Evolutionary conservation across 2,888 invertebrate species (phyloP), one percentile per base, ranked within the genome.

Genomic region (Pandemis corylana): DNA sequence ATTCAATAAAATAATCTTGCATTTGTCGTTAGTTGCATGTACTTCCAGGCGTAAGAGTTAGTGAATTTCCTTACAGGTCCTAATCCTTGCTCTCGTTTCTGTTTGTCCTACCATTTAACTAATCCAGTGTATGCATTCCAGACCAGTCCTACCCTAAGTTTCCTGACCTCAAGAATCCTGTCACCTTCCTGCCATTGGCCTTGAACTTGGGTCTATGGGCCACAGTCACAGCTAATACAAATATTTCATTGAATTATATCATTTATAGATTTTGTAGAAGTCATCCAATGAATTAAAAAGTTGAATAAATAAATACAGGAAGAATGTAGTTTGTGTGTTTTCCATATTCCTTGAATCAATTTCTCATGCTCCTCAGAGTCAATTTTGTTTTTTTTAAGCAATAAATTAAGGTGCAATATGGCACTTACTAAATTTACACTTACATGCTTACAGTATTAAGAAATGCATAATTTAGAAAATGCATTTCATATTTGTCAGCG

Each of bases 41-140:
- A n/a, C 62, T 62, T 20, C n/a, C n/a, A n/a, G 36, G 36, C 28
- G 28, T 62, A 62, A 7, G 7, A n/a, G 13, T 62, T 7, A 41
- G 5, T 13, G 9, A n/a, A 13, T 28, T 59, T 53, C 9, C 15
- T 61, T 28, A 61, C 10, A 12, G 2, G 6, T 7, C 62, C 7
- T 36, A n/a, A 41, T 41, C 5, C 7, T 41, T 13, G 7, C 2
- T n/a, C 41, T 41, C 7, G 41, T 62, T 59, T 20, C 20, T 28
- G 28, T 59, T 62, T 36, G 7, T n/a, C 62, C 12, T n/a, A 7
- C 6, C 41, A 2, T 13, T n/a, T 3, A 62, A 41, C 41, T 36
- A 67, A 20, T 56, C 41, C 20, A 64, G 46, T 41, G 42, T 64
- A 44, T 65, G 28, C 12, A 49, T 65, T 65, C 49, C 65, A 65